phyloP scores from a whole-genome alignment of 2,113 vertebrate genomes.

The Periophthalmus modestus region DNA sequence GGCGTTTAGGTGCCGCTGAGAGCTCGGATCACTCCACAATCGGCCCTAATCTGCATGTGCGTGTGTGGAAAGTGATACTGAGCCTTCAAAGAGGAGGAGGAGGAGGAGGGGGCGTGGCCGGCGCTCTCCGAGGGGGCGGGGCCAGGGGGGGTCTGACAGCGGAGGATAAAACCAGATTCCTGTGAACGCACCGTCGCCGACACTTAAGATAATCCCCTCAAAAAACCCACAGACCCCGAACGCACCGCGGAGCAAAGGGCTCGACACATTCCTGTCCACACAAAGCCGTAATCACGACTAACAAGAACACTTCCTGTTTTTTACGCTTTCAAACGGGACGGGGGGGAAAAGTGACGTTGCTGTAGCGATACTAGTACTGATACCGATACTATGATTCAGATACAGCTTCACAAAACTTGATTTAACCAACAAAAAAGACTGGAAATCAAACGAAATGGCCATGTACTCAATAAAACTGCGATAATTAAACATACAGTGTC shows the following conservation, averaged over 20 bases:
- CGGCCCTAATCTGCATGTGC: neutral
- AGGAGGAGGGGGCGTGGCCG: neutral
- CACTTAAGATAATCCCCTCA: conserved; percentile 1
- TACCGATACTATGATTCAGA: too few relatives aligned
- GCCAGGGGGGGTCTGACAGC: neutral
- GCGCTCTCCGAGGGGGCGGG: neutral
- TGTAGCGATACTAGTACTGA: too few relatives aligned
- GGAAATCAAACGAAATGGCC: too few relatives aligned
- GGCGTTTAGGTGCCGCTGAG: conserved; percentile 9
- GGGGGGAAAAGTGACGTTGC: too few relatives aligned
- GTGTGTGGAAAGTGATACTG: neutral
- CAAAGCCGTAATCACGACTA: neutral
- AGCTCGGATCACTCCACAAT: conserved; percentile 1
- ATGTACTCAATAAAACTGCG: too few relatives aligned
- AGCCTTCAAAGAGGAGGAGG: neutral
- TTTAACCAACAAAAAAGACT: too few relatives aligned
- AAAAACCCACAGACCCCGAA: neutral
- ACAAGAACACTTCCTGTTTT: neutral
- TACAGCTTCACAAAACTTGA: too few relatives aligned
- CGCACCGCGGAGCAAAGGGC: neutral
- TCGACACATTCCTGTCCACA: neutral
- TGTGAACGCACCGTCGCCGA: conserved; percentile 7
- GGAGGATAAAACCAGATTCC: conserved; percentile 8
- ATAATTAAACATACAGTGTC: too few relatives aligned
- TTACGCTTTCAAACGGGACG: neutral